Base-by-base conservation (phyloP, 2,113 vertebrate species). In the Solea senegalensis region DNA sequence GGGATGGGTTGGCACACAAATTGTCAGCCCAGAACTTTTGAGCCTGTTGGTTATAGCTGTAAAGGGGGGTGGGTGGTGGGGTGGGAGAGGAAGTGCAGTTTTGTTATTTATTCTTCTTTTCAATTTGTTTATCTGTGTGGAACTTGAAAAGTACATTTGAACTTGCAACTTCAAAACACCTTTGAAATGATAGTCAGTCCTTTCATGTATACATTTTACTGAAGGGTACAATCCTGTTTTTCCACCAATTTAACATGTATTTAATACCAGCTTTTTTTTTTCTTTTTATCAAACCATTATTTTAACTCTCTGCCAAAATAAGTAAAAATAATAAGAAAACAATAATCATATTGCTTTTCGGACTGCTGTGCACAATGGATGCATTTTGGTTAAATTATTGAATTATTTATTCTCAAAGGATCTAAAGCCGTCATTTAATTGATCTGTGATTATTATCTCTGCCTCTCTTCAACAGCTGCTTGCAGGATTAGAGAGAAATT, bases 1-100 rank as follows among this genome's bases (percentile, higher is more conserved):
- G 51, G 34, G 61, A 65, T 27, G 45, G 41, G 40, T 64, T 77
- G 69, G 69, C 83, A 73, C 3, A 5, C 52, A 66, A 76, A 63
- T 67, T 44, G 60, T 58, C n/a, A 45, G 7, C 48, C 66, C 15
- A 69, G 69, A 80, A 78, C 74, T 82, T 82, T 78, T 44, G 16
- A 65, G 67, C 40, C 69, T 15, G 52, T 50, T 67, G 34, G 55
- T 75, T 28, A 11, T 52, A 44, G 44, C 49, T 5, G 52, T 28
- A 15, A 45, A 21, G 54, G 41, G 45, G 9, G 21, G 21, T 21
- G 21, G 21, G 21, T n/a, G n/a, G n/a, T n/a, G 21, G 21, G 21
- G 21, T 21, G 21, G 21, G 21, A 21, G 21, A 21, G 21, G 11
- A 65, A 14, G 61, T 65, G 55, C 6, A 53, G 15, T 49, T 56